Evolutionary conservation across 2,113 vertebrate genomes (phyloP), one percentile per base, ranked within the genome.

Genomic region (Budorcas taxicolor): DNA sequence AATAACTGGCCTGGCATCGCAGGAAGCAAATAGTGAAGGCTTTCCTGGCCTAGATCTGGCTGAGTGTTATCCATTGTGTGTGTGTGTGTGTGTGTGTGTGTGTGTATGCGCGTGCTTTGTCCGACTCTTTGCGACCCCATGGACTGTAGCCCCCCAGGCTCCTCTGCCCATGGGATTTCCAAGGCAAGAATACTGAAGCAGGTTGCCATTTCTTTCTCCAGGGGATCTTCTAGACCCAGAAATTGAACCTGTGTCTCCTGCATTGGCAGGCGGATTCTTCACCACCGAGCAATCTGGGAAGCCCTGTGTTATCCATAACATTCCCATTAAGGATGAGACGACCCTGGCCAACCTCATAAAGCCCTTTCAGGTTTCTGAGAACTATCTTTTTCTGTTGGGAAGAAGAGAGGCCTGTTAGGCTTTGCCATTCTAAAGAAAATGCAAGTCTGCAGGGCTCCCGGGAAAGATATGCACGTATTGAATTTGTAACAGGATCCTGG

Each of bases 401-500:
- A 36, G 40, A 90, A 43, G 43, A 71, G 71, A 93, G 82, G 17
- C 17, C 74, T 23, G 58, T 67, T 78, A n/a, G 60, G 84, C 50
- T 91, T 87, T 62, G 74, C 93, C 29, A 14, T 95, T 92, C 93
- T 90, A 76, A 5, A 0, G 0, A 97, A 94, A 80, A 84, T 15
- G 67, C 58, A 64, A 93, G 86, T 97, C 5, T 1, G 21, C 45
- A 90, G 25, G 84, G 52, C 96, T 98, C 98, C 29, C 67, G 90
- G 89, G 71, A 89, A 98, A 98, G 98, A 97, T 95, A 93, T 58
- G 50, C 31, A 29, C 31, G 33, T 87, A 40, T 92, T 97, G 97
- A 98, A 98, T 98, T 90, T 6, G 23, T 97, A 96, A 98, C 97
- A 64, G 78, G 95, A 94, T 82, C 96, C 96, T 81, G 92, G 78